Percentiles rank a stretch among this genome's conserved stretches.
Conservation (phyloP, 2,113 vertebrate species). For the Pteruthius melanotis region DNA sequence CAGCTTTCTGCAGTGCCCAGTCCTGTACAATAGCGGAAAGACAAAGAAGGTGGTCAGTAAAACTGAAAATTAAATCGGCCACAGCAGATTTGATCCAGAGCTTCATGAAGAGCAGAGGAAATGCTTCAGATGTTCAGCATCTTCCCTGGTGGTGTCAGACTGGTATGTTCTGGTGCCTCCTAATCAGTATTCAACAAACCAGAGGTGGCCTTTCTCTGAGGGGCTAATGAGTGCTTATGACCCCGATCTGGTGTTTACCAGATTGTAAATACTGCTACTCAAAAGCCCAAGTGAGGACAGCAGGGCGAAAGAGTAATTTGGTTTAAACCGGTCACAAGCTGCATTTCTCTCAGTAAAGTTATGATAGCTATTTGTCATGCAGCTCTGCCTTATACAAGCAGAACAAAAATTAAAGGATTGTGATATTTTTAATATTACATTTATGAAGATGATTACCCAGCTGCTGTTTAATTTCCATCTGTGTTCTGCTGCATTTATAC, state of each 20-base stretch:
- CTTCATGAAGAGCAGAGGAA: not conserved
- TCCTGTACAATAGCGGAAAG: not conserved
- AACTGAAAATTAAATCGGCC: not conserved
- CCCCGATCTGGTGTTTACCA: constrained; percentile 7
- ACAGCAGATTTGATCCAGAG: not conserved
- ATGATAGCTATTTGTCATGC: constrained; percentile 5
- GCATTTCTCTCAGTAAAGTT: constrained; percentile 1
- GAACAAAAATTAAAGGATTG: constrained; percentile 40
- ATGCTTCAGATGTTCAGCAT: not conserved
- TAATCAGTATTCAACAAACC: constrained; percentile 39
- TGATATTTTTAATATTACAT: constrained; percentile 50
- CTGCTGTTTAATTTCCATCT: constrained; percentile 52
- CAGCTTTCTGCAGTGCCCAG: not conserved
- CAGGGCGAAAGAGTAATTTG: constrained; percentile 19
- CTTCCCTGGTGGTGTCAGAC: not conserved
- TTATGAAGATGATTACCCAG: constrained; percentile 56
- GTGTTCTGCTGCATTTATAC: constrained; percentile 50
- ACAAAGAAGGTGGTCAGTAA: not conserved
- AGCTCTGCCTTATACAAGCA: constrained; percentile 29
- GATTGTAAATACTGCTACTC: not conserved
- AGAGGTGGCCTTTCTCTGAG: constrained; percentile 1
- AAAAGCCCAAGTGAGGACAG: constrained; percentile 18
- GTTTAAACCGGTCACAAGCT: not conserved
- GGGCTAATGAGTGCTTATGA: constrained; percentile 26
- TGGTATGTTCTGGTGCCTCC: not conserved